These are phyloP conservation scores for Aurelia aurita DNA, from an alignment of 30 jellyfish, hydroid and myxozoan genomes.

Conservation along the genomic window DNA sequence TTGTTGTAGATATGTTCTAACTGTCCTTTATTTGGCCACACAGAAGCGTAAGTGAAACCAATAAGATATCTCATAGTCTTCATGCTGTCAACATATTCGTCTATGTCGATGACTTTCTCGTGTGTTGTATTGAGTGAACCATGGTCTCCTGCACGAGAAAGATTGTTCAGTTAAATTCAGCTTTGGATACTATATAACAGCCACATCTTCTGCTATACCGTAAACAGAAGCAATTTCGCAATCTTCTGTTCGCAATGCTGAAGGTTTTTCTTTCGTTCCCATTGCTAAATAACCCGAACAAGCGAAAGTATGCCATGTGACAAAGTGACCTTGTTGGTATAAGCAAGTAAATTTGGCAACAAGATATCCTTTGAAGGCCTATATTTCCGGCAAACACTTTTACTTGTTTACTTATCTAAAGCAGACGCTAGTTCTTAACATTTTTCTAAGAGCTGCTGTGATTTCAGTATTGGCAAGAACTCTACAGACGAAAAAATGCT, in stretches of 20 bases:
- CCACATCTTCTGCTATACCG: too few relatives aligned
- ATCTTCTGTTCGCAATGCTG: not conserved
- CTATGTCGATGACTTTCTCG: conserved; percentile 72
- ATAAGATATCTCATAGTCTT: conserved; percentile 35
- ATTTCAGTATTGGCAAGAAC: too few relatives aligned
- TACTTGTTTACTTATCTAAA: too few relatives aligned
- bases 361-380: too few relatives aligned
- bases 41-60: conserved; percentile 76
- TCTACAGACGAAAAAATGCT: too few relatives aligned
- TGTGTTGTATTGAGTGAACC: conserved; percentile 76
- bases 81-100: conserved; percentile 68
- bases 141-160: conserved; percentile 87
- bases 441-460: too few relatives aligned
- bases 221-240: not conserved
- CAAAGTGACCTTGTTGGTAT: too few relatives aligned
- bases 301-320: too few relatives aligned
- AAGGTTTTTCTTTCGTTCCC: not conserved
- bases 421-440: too few relatives aligned
- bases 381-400: too few relatives aligned
- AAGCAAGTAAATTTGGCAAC: too few relatives aligned
- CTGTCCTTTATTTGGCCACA: conserved; percentile 72
- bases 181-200: not conserved
- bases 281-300: too few relatives aligned
- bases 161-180: not conserved
- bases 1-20: conserved; percentile 44